Base-by-base conservation (phyloP, 2,797 vertebrate species). In the Threskiornis aethiopicus region DNA sequence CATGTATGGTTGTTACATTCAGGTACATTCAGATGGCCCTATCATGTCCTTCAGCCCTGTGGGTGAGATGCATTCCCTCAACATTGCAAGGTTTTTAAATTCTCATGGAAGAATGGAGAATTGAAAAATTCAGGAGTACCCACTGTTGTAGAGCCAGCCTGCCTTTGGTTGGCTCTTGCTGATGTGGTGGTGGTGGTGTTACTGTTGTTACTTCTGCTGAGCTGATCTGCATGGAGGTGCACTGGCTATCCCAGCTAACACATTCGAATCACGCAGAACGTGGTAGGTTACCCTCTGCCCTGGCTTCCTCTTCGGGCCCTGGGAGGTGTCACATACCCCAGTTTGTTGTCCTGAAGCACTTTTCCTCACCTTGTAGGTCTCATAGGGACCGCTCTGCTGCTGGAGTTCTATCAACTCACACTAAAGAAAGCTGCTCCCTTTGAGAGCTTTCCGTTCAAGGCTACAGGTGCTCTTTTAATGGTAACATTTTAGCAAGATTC, bases 211-310 rank as follows among this genome's bases (percentile, higher is more conserved):
- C 6, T 44, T 84, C 54, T 58, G 28, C 42, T 57, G 64, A 47
- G 19, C 44, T 73, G n/a, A 33, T 44, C 33, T 52, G 24, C 2
- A 1, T 5, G 37, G 65, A 54, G 18, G 8, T 49, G 22, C 35
- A 0, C 17, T 79, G 70, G 6, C 31, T 86, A 4, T 79, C 35
- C 41, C 46, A 70, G 33, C 75, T 58, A 73, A 28, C 10, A 7
- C 0, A 0, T 20, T 84, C 16, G 59, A 46, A n/a, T 66, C 8
- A 6, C 28, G 11, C 33, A 81, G 41, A 64, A 35, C 2, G 1
- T 21, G 19, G 11, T 39, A 39, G 46, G 67, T 73, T 54, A 37
- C 46, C 31, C 52, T 79, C 35, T 59, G 18, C 17, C 17, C 31
- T 1, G 2, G 20, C 19, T 77, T 78, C 49, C 37, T 73, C 35